These are phyloP conservation scores for Illadopsis cleaveri DNA, from an alignment of 2,113 vertebrate genomes.

Conservation along the genomic window DNA sequence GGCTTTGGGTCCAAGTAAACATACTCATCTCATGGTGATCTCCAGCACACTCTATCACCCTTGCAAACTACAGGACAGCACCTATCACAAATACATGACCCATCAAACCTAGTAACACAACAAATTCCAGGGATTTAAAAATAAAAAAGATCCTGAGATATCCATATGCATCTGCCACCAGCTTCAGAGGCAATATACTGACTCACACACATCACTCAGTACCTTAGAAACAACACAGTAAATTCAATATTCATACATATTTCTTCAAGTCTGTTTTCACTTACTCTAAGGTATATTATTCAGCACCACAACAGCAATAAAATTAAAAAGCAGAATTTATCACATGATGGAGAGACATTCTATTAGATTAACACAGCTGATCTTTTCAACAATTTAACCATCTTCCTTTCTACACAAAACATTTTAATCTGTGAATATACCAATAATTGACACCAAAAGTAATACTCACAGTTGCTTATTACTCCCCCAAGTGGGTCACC, in stretches of 20 bases:
- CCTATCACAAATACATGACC: neutral
- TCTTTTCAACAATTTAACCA: neutral
- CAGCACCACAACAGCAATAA: neutral
- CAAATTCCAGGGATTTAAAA: neutral
- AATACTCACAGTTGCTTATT: constrained; percentile 98
- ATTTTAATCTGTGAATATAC: neutral
- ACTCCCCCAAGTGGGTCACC: constrained; percentile 97
- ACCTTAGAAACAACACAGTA: neutral
- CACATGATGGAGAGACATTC: neutral
- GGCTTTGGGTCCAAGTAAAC: neutral
- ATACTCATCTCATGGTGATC: neutral
- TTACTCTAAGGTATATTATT: neutral
- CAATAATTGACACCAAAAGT: neutral
- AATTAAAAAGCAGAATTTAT: neutral
- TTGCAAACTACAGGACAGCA: neutral
- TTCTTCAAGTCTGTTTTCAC: neutral
- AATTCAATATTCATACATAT: neutral
- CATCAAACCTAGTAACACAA: neutral
- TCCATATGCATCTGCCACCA: neutral
- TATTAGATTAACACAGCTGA: neutral
- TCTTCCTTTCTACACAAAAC: neutral
- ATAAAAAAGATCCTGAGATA: neutral
- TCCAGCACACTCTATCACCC: neutral
- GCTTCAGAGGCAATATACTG: neutral
- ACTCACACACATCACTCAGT: neutral